A percentile compares a stretch with the other conserved stretches of the same genome.
phyloP scores from a whole-genome alignment of 2,113 vertebrate genomes.

The Cynoglossus semilaevis region DNA sequence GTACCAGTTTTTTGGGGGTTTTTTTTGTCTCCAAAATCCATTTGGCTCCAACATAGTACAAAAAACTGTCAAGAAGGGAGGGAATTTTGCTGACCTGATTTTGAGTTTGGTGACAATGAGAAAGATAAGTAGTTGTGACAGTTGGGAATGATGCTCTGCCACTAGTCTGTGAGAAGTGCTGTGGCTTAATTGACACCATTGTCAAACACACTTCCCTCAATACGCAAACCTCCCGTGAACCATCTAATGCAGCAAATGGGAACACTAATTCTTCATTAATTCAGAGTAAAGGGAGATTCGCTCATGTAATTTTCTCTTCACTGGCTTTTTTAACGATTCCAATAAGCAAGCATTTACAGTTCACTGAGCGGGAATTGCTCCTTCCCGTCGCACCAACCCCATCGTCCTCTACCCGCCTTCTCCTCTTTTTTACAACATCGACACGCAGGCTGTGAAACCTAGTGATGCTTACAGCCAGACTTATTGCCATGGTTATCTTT shows the following conservation, averaged over 20 bases:
- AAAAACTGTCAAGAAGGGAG: conserved; percentile 53
- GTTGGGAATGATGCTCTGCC: conserved; percentile 90
- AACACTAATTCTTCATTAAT: conserved; percentile 98
- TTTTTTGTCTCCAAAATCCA: conserved; percentile 55
- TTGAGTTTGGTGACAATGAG: conserved; percentile 85
- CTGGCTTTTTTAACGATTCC: conserved; percentile 94
- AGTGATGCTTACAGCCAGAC: conserved; percentile 91
- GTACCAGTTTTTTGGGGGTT: conserved; percentile 37
- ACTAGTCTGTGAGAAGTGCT: conserved; percentile 77
- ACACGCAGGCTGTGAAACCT: conserved; percentile 84
- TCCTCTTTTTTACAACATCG: conserved; percentile 65
- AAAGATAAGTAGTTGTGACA: conserved; percentile 93
- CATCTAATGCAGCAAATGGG: conserved; percentile 94
- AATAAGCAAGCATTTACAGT: conserved; percentile 93
- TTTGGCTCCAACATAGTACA: conserved; percentile 70
- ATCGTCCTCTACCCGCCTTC: conserved; percentile 19
- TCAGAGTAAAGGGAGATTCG: conserved; percentile 84
- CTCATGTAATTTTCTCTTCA: conserved; percentile 91
- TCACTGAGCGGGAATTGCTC: conserved; percentile 89
- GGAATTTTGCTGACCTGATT: conserved; percentile 78
- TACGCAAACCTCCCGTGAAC: conserved; percentile 85
- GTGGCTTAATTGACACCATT: conserved; percentile 87
- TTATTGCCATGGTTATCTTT: conserved; percentile 97
- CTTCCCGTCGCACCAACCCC: conserved; percentile 31
- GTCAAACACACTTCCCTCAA: conserved; percentile 83